A percentile compares a stretch with the other conserved stretches of the same genome.
Conservation (phyloP, 2,113 vertebrate genomes). For the Scomber colias region DNA sequence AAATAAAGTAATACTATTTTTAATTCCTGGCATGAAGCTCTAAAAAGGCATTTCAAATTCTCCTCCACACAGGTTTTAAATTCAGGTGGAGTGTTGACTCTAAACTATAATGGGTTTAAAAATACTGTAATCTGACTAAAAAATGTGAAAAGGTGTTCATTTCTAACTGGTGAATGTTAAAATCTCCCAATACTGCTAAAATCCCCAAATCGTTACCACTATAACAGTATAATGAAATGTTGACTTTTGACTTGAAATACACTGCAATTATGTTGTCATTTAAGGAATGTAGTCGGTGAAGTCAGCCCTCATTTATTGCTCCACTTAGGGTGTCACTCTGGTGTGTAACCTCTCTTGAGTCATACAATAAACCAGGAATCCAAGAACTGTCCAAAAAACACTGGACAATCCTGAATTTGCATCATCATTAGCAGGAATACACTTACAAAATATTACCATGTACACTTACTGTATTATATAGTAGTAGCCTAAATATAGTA, state of each 20-base stretch:
- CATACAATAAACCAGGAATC: neutral
- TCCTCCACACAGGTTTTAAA: no score
- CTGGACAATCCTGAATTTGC: neutral
- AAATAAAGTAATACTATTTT: no score
- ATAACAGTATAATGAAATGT: neutral
- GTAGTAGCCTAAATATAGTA: neutral
- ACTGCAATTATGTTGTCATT: conserved; percentile 36
- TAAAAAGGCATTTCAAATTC: neutral
- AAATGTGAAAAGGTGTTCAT: neutral
- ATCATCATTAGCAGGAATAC: neutral
- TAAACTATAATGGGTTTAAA: neutral
- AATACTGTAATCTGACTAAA: neutral
- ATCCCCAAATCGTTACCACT: no score
- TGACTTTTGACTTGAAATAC: conserved; percentile 10
- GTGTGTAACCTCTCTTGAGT: conserved; percentile 7
- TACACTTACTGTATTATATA: neutral
- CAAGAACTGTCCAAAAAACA: neutral
- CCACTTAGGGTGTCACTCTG: conserved; percentile 30
- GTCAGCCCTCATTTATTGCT: neutral
- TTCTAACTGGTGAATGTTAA: neutral
- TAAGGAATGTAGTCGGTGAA: conserved; percentile 51
- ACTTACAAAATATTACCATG: neutral
- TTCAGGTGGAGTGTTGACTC: no score
- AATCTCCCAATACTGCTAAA: no score
- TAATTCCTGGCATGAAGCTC: no score